phyloP scores from a whole-genome alignment of 2,888 invertebrate genomes.

The Latrodectus elegans region DNA sequence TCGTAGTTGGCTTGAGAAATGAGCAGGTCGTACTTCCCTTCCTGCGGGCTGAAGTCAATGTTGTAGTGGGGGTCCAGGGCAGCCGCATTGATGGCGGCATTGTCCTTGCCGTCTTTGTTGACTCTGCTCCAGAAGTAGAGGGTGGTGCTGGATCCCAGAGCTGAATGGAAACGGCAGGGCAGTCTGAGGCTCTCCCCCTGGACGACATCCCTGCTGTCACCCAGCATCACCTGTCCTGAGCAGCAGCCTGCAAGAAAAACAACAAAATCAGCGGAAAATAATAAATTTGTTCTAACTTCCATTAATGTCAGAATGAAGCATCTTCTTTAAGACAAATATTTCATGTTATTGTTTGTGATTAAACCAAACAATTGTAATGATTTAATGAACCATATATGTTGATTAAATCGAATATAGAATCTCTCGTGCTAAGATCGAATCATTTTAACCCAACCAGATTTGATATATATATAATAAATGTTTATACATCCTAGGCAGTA shows the following conservation, averaged over 20 bases:
- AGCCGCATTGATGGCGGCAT: slow-evolving; percentile 88
- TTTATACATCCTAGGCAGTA: too few species aligned
- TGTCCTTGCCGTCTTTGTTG: slow-evolving; percentile 83
- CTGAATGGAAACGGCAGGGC: slow-evolving; percentile 70
- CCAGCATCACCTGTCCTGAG: slow-evolving; percentile 58
- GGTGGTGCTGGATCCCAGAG: slow-evolving; percentile 64
- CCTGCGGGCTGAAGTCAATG: slow-evolving; percentile 85
- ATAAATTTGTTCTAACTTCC: too few species aligned
- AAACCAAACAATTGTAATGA: too few species aligned
- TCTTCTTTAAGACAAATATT: too few species aligned
- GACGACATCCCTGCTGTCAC: slow-evolving; percentile 69
- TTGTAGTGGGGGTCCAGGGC: slow-evolving; percentile 90
- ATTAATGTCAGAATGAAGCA: too few species aligned
- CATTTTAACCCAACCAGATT: too few species aligned
- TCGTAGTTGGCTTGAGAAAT: slow-evolving; percentile 92
- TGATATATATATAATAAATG: too few species aligned
- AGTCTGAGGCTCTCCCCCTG: slow-evolving; percentile 70
- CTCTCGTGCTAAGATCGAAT: too few species aligned
- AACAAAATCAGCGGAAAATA: background rate
- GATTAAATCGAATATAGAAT: too few species aligned
- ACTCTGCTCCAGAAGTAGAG: slow-evolving; percentile 70
- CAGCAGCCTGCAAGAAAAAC: slow-evolving; percentile 36
- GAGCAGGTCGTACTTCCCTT: slow-evolving; percentile 90
- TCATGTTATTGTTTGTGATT: too few species aligned
- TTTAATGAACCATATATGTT: too few species aligned